A percentile compares a stretch with the other conserved stretches of the same genome.
These are phyloP conservation scores for Embidobia sp. DNA, from an alignment of 2,888 invertebrate species.

Conservation along the genomic window DNA sequence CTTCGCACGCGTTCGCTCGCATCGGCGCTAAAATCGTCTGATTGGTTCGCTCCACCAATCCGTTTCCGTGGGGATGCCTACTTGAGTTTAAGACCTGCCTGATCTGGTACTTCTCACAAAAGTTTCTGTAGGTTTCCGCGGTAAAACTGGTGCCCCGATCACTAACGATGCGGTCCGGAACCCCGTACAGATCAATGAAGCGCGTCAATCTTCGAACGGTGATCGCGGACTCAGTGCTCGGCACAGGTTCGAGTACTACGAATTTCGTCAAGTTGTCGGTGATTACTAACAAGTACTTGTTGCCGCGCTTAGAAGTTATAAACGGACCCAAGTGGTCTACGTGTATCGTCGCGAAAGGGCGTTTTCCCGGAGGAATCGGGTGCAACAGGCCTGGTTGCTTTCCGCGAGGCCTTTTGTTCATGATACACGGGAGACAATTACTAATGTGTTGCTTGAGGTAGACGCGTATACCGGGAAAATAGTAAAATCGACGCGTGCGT, in stretches of 20 bases:
- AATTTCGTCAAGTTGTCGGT: slow-evolving; percentile 14
- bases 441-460: slow-evolving; percentile 10
- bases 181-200: slow-evolving; percentile 29
- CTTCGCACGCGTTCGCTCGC: not conserved
- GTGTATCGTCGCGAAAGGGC: slow-evolving; percentile 5
- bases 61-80: slow-evolving; percentile 3
- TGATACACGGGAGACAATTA: slow-evolving; percentile 8
- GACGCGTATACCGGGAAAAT: slow-evolving; percentile 15
- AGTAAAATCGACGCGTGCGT: not conserved
- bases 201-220: slow-evolving; percentile 9
- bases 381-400: slow-evolving; percentile 5
- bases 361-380: slow-evolving; percentile 8
- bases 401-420: slow-evolving; percentile 6
- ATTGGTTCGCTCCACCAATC: slow-evolving; percentile 9
- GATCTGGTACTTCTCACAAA: not conserved
- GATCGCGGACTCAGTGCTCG: slow-evolving; percentile 5
- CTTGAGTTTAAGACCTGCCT: slow-evolving; percentile 4
- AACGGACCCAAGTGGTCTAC: slow-evolving; percentile 11
- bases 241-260: slow-evolving; percentile 30
- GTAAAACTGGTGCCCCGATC: slow-evolving; percentile 12
- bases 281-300: not conserved
- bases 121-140: not conserved
- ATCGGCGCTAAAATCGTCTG: slow-evolving; percentile 10
- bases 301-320: not conserved
- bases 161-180: slow-evolving; percentile 11